Conservation (phyloP, 2,113 vertebrate genomes). For the Hippotragus niger region DNA sequence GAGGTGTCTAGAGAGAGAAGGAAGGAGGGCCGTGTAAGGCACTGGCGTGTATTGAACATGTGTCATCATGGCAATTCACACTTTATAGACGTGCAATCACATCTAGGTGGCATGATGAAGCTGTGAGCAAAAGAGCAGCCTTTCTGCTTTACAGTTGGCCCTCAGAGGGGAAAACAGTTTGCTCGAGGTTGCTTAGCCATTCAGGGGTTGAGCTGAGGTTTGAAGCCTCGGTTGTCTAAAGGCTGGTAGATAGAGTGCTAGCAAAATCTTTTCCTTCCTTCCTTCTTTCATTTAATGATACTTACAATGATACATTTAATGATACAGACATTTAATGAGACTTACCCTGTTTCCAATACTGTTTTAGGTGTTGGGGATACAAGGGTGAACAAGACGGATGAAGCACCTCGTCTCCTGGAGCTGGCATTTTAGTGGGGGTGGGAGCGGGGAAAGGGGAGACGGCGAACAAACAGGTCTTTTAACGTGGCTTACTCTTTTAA, state of each 20-base stretch:
- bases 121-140: not conserved
- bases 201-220: not conserved
- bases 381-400: not conserved
- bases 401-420: not conserved
- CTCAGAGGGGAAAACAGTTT: not conserved
- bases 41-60: not conserved
- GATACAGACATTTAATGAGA: not conserved
- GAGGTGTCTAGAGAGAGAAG: not conserved
- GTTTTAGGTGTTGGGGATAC: not conserved
- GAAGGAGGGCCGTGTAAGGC: not conserved
- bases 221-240: not conserved
- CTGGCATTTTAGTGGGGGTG: not conserved
- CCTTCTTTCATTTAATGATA: not conserved
- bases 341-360: not conserved
- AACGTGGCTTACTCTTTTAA: not conserved
- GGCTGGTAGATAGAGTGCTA: not conserved
- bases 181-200: not conserved
- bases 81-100: rapidly evolving
- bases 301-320: not conserved
- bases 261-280: not conserved
- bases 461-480: not conserved
- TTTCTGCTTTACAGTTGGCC: not conserved
- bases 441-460: not conserved
- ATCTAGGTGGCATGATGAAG: rapidly evolving
- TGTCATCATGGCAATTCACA: rapidly evolving